A percentile compares a stretch with the other conserved stretches of the same genome.
Conservation (phyloP, 2,113 vertebrate species). For the Pholis gunnellus region DNA sequence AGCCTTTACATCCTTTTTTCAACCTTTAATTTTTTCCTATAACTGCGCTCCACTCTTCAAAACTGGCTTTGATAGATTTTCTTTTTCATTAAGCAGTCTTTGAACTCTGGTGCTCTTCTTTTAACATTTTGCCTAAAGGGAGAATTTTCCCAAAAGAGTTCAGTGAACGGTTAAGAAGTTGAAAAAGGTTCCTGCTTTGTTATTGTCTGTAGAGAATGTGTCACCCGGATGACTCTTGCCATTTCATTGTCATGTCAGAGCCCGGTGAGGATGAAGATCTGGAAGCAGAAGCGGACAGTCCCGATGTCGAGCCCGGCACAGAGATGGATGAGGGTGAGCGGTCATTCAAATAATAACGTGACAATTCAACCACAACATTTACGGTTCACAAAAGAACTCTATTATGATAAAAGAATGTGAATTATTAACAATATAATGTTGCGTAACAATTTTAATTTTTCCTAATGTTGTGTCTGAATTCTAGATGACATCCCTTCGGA, state of each 20-base stretch:
- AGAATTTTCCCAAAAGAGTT: constrained; percentile 19
- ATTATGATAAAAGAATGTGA: not conserved
- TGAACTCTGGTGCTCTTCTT: constrained; percentile 1
- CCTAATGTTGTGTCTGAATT: constrained; percentile 25
- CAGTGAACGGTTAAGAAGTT: constrained; percentile 18
- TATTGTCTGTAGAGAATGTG: constrained; percentile 11
- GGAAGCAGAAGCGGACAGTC: constrained; percentile 90
- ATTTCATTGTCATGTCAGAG: constrained; percentile 78
- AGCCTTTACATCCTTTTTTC: constrained; percentile 20
- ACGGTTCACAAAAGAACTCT: not conserved
- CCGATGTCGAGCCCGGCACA: constrained; percentile 89
- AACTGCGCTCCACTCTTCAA: not conserved
- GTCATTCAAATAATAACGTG: not conserved
- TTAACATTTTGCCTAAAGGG: not conserved
- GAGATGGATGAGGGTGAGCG: constrained; percentile 92
- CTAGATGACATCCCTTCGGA: constrained; percentile 92
- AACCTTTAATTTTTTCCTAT: not conserved
- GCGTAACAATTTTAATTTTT: constrained; percentile 6
- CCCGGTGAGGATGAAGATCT: constrained; percentile 88
- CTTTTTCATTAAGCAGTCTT: constrained; percentile 5
- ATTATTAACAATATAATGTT: not conserved
- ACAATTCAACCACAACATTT: constrained; percentile 1
- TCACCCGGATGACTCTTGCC: not conserved
- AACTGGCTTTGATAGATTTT: constrained; percentile 28
- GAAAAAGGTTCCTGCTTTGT: not conserved